phyloP scores from a whole-genome alignment of 2,113 vertebrate species.

The Falcunculus frontatus region DNA sequence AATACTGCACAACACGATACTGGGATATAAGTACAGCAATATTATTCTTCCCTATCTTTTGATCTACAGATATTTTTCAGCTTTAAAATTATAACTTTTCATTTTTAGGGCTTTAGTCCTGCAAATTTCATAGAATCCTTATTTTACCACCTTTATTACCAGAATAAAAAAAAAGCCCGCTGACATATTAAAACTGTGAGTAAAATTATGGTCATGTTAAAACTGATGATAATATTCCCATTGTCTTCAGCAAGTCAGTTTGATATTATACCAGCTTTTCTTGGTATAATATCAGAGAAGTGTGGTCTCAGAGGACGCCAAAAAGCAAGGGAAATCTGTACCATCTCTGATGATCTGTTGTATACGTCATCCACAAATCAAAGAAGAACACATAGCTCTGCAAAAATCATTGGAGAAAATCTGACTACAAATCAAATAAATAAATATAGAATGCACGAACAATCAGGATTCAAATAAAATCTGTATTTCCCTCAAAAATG shows the following conservation, averaged over 20 bases:
- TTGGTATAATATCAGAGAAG: background rate
- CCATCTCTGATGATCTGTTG: background rate
- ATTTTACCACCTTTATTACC: background rate
- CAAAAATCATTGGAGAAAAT: background rate
- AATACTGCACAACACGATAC: background rate
- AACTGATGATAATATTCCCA: background rate
- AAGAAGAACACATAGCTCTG: background rate
- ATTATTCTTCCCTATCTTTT: background rate
- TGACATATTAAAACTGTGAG: background rate
- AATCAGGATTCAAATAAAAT: background rate
- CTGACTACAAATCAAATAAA: background rate
- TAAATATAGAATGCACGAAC: background rate
- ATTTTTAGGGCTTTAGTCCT: background rate
- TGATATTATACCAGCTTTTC: background rate
- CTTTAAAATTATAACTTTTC: background rate
- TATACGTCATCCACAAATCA: background rate
- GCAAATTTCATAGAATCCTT: background rate
- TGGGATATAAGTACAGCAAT: background rate
- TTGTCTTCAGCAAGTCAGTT: background rate
- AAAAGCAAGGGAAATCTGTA: background rate
- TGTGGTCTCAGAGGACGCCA: background rate
- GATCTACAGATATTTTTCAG: background rate
- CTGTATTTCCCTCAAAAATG: background rate
- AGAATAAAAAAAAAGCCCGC: background rate
- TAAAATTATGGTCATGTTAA: background rate